Base-by-base conservation (phyloP, 2,888 invertebrate genomes). In the Pomacea canaliculata region DNA sequence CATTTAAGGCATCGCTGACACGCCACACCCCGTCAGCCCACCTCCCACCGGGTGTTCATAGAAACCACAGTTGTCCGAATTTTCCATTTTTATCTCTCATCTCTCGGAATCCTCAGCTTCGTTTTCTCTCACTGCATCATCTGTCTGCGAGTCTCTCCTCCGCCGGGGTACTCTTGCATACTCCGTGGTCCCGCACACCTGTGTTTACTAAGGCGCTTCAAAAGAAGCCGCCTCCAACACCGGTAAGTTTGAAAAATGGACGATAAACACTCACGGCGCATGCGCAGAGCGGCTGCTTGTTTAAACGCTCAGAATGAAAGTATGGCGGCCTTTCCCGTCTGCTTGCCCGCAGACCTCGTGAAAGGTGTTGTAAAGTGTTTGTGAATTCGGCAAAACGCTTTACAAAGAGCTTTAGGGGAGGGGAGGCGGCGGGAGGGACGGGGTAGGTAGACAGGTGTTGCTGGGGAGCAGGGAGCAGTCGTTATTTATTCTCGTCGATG, bases 191-290 rank as follows among this genome's bases (percentile, higher is more conserved):
- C 63, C 12, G 63, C 19, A 19, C 63, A 63, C 63, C 63, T 63
- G 63, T 63, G 63, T 63, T 63, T 63, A 63, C 63, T 19, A 19
- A 19, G 19, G 63, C 63, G 27, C 63, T 63, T 63, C 63, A 63
- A 63, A 63, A 27, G 63, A 19, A 63, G 63, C 63, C 63, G 23
- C 23, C 63, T 63, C 23, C 63, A 63, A 63, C 27, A 12, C 63
- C n/a, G 13, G 63, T 19, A 63, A 63, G 63, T 63, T 27, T 63
- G 63, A 63, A 19, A 63, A 19, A 63, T 63, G 12, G 63, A 12
- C 23, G 63, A 63, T 63, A 63, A 63, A 63, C 63, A 63, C 63
- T 27, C 63, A 1, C 18, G 63, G 5, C 19, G 4, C 10, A 63
- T 23, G 63, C 8, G 10, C 10, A 2, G 10, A 7, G 27, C n/a